phyloP scores from a whole-genome alignment of 2,797 vertebrate genomes.

The Crocidura indochinensis region DNA sequence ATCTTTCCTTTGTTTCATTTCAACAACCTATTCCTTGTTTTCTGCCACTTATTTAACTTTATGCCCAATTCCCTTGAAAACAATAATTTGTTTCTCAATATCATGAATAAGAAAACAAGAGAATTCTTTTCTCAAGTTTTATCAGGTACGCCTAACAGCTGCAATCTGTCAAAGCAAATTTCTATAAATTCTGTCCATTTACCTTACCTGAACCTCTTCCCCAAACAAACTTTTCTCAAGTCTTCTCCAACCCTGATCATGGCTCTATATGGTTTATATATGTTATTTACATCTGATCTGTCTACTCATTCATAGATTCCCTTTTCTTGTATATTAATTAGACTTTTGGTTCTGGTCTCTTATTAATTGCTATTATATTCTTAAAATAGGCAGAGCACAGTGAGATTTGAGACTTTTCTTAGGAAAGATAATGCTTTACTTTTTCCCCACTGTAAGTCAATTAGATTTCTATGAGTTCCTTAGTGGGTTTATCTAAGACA shows the following conservation, averaged over 20 bases:
- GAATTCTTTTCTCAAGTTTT: neutral
- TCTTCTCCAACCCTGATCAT: neutral
- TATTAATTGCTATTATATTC: neutral
- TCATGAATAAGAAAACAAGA: neutral
- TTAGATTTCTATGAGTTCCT: constrained; percentile 43
- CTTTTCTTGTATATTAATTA: neutral
- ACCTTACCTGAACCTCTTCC: neutral
- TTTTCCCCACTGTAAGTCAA: neutral
- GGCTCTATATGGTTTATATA: too few species aligned
- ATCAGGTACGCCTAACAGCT: neutral
- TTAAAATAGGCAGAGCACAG: neutral
- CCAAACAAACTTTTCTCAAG: neutral
- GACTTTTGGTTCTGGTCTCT: constrained; percentile 19
- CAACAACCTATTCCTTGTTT: constrained; percentile 1
- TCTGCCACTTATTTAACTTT: neutral
- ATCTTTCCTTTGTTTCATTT: neutral
- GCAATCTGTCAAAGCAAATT: neutral
- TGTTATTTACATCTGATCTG: neutral
- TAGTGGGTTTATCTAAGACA: neutral
- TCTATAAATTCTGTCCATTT: neutral
- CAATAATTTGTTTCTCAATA: neutral
- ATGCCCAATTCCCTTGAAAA: neutral
- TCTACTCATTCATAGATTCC: rapidly evolving
- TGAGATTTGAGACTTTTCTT: neutral
- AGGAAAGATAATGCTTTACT: neutral